Base-by-base conservation (phyloP, 2,888 invertebrate species). In the Ferdinandea cuprea region DNA sequence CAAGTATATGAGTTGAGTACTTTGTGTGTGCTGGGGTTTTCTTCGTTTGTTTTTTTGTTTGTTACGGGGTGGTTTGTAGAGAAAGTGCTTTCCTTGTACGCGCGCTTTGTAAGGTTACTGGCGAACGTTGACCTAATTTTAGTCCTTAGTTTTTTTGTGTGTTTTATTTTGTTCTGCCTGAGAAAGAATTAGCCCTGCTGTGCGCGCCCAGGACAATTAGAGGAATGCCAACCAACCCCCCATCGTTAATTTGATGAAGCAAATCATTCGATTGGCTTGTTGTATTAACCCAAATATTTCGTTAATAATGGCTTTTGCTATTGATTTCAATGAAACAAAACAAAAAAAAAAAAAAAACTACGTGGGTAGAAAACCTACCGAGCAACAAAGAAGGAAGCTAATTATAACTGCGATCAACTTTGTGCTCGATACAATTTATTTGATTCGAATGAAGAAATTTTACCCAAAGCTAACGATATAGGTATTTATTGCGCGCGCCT, bases 61-160 rank as follows among this genome's bases (percentile, higher is more conserved):
- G n/a, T n/a, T n/a, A 73, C 52, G 56, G 84, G 84, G 73, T 73
- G 68, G 79, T 54, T 79, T 72, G 66, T 44, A 83, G 83, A 83
- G 83, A 83, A 83, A 83, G 84, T 84, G 79, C 84, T 84, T 84
- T 84, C 78, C 63, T 78, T 77, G 61, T 79, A 79, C 78, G 78
- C 69, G 81, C 84, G 69, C 84, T 84, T 61, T 69, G 63, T 84
- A 84, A 79, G 84, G 84, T 84, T 84, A 84, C 69, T 74, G 19
- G 25, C 68, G 84, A 44, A 32, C 84, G 77, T 79, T 79, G 84
- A 79, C 73, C 84, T 21, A 78, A 40, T 68, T 63, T 71, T 52
- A 25, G 19, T 63, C 73, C 42, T 21, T 37, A 69, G 48, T 44
- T 15, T 7, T 17, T 50, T 32, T 35, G 11, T 52, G n/a, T n/a